These are phyloP conservation scores for Vanessa cardui DNA, from an alignment of 2,888 invertebrate species.

Conservation along the genomic window DNA sequence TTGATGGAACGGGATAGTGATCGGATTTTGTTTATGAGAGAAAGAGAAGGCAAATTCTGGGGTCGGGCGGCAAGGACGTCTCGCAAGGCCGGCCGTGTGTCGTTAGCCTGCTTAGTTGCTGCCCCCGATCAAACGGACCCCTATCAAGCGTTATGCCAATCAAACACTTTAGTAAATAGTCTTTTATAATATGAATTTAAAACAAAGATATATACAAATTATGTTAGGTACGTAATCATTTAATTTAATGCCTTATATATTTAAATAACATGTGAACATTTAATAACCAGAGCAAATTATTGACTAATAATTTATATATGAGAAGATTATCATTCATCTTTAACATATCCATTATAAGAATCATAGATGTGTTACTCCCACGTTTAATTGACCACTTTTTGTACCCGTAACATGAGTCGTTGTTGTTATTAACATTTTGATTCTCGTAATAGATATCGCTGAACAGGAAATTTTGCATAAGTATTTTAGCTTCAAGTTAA, in stretches of 20 bases:
- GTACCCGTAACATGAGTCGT: conserved; percentile 18
- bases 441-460: conserved; percentile 26
- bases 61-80: conserved; percentile 70
- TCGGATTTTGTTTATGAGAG: conserved; percentile 51
- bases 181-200: conserved; percentile 17
- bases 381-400: conserved; percentile 22
- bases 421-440: conserved; percentile 27
- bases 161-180: conserved; percentile 40
- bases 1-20: conserved; percentile 51
- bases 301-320: conserved; percentile 12
- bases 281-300: background rate
- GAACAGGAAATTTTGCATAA: conserved; percentile 19
- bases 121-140: conserved; percentile 45
- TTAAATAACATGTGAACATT: background rate
- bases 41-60: conserved; percentile 51
- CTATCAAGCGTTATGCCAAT: conserved; percentile 49
- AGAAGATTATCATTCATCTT: conserved; percentile 30
- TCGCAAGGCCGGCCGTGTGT: conserved; percentile 70
- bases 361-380: conserved; percentile 32
- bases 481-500: conserved; percentile 22
- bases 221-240: background rate
- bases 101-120: conserved; percentile 53
- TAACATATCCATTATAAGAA: conserved; percentile 33
- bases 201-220: background rate
- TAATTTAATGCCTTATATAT: background rate